Conservation (phyloP, 1,140 invertebrate genomes). For the Drosophila pectinifera region DNA sequence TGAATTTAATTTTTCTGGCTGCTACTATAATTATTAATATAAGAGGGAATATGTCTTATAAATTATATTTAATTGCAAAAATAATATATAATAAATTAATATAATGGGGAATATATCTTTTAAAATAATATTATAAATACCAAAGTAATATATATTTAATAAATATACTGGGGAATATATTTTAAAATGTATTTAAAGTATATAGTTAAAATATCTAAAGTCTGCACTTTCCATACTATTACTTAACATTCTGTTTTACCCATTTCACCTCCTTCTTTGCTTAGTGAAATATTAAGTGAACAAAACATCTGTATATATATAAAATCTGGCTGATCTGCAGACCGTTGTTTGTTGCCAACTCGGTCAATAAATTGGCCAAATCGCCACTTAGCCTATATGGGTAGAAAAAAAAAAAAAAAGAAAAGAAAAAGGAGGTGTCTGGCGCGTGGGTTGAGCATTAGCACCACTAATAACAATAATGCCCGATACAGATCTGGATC, state of each 20-base stretch:
- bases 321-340: not conserved
- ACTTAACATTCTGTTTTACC: not conserved
- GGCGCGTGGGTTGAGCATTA: constrained; percentile 31
- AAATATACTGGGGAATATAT: no score
- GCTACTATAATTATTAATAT: no score
- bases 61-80: no score
- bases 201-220: no score
- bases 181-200: no score
- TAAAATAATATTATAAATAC: not conserved
- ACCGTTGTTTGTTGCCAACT: constrained; percentile 23
- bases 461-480: constrained; percentile 7
- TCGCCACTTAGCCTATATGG: constrained; percentile 15
- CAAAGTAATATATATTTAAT: no score
- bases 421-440: constrained; percentile 11
- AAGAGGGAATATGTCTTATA: no score
- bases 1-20: no score
- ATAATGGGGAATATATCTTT: no score
- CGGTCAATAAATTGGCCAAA: constrained; percentile 3
- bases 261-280: not conserved
- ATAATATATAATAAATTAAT: no score
- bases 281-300: no score
- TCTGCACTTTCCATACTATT: not conserved
- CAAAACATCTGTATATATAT: constrained; percentile 1
- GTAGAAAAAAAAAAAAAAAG: not conserved
- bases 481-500: constrained; percentile 1